These are phyloP conservation scores for Glaucopsyche alexis DNA, from an alignment of 2,888 invertebrate species.

Conservation along the genomic window DNA sequence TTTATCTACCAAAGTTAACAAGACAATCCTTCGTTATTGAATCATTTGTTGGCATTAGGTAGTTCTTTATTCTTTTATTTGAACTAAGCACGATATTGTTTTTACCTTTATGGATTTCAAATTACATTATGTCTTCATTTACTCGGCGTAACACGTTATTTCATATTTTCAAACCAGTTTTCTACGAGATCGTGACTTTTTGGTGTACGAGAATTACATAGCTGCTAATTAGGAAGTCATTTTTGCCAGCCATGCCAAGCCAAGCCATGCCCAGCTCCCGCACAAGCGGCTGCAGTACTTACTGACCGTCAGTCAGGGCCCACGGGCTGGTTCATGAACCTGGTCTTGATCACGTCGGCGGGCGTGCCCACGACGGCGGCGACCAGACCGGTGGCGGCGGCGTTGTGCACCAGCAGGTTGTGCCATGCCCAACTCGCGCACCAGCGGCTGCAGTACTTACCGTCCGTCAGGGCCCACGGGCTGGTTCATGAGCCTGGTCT, in stretches of 20 bases:
- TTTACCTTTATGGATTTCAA: too few relatives aligned
- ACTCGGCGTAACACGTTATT: too few relatives aligned
- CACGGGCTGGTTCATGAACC: slow-evolving; percentile 95
- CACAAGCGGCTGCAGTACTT: slow-evolving; percentile 36
- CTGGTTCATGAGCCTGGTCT: slow-evolving; percentile 96
- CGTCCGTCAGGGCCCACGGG: slow-evolving; percentile 88
- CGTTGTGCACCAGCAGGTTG: slow-evolving; percentile 86
- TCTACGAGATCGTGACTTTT: too few relatives aligned
- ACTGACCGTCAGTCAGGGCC: slow-evolving; percentile 87
- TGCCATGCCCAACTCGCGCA: slow-evolving; percentile 87
- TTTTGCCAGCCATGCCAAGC: too few relatives aligned
- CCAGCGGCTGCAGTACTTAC: slow-evolving; percentile 82
- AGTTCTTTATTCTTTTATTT: background rate
- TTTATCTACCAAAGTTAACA: background rate
- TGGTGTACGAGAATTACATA: too few relatives aligned
- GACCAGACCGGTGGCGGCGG: slow-evolving; percentile 91
- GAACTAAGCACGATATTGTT: too few relatives aligned
- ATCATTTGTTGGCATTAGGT: background rate
- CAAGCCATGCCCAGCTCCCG: too few relatives aligned
- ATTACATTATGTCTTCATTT: too few relatives aligned
- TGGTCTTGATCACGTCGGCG: slow-evolving; percentile 95
- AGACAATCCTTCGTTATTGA: background rate
- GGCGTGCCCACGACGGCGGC: slow-evolving; percentile 95
- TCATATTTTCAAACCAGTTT: too few relatives aligned
- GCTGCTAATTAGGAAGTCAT: too few relatives aligned